Conservation (phyloP, 2,113 vertebrate genomes). For the Cryptomyrus ogoouensis region DNA sequence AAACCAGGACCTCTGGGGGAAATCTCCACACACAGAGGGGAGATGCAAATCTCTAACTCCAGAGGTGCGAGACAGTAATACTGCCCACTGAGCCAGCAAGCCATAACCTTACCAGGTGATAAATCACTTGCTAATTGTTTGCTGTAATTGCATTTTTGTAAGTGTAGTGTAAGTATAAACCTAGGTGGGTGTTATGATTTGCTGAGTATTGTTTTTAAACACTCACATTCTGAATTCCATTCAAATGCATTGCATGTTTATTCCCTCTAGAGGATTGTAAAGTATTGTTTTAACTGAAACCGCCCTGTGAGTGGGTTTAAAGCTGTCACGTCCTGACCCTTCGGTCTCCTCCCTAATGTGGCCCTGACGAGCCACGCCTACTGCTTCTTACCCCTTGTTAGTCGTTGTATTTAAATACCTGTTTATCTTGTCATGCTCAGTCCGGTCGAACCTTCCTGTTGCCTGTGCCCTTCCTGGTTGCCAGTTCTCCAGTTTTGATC, state of each 20-base stretch:
- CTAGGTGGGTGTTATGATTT: neutral
- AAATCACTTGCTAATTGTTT: neutral
- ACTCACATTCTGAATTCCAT: neutral
- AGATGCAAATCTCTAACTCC: neutral
- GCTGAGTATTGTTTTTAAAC: neutral
- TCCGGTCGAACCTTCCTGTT: neutral
- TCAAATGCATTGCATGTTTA: neutral
- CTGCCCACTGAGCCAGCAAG: neutral
- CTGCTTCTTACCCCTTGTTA: neutral
- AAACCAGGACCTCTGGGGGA: neutral
- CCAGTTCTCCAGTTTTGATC: neutral
- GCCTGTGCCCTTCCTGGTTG: neutral
- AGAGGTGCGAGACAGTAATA: neutral
- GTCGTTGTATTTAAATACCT: neutral
- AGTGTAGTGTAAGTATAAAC: neutral
- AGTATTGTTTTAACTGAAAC: neutral
- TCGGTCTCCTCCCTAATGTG: neutral
- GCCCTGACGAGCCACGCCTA: neutral
- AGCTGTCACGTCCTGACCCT: neutral
- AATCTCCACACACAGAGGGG: neutral
- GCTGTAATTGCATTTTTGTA: neutral
- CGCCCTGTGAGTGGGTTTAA: neutral
- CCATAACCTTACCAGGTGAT: neutral
- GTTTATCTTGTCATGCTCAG: neutral
- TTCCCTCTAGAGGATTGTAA: neutral